Percentiles rank a stretch among this genome's conserved stretches.
Conservation (phyloP, 2,888 invertebrate genomes). For the Rhopalosiphum nymphaeae region DNA sequence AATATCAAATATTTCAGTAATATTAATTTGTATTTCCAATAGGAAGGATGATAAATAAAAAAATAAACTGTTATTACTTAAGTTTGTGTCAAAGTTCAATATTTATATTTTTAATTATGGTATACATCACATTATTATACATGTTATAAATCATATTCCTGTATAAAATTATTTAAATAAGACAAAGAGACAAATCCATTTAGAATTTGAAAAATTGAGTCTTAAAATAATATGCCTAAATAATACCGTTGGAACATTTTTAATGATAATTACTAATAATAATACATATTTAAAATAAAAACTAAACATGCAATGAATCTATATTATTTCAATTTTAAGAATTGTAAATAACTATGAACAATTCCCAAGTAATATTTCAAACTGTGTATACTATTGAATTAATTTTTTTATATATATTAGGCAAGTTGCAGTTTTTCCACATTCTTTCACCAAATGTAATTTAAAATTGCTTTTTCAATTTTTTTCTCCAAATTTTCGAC, state of each 20-base stretch:
- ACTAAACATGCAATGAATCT: background rate
- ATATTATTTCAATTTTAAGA: background rate
- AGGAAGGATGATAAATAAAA: background rate
- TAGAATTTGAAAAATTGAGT: background rate
- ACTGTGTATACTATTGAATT: slow-evolving; percentile 54
- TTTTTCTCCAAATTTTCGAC: slow-evolving; percentile 20
- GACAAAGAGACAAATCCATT: background rate
- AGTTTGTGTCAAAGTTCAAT: background rate
- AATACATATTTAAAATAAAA: background rate
- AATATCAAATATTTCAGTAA: background rate
- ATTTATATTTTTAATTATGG: background rate
- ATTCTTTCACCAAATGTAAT: slow-evolving; percentile 11
- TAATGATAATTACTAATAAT: background rate
- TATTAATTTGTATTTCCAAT: background rate
- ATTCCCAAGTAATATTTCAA: slow-evolving; percentile 64
- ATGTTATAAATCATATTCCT: background rate
- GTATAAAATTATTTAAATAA: background rate
- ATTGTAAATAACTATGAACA: slow-evolving; percentile 44
- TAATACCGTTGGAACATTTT: background rate
- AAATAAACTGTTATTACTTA: background rate
- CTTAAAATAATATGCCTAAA: background rate
- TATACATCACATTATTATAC: background rate
- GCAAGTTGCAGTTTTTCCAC: background rate
- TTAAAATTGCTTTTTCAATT: slow-evolving; percentile 16
- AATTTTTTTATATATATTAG: slow-evolving; percentile 59